Percentiles rank a stretch among this genome's conserved stretches.
Conservation (phyloP, 1,140 invertebrate species). For the Ylistrum balloti region DNA sequence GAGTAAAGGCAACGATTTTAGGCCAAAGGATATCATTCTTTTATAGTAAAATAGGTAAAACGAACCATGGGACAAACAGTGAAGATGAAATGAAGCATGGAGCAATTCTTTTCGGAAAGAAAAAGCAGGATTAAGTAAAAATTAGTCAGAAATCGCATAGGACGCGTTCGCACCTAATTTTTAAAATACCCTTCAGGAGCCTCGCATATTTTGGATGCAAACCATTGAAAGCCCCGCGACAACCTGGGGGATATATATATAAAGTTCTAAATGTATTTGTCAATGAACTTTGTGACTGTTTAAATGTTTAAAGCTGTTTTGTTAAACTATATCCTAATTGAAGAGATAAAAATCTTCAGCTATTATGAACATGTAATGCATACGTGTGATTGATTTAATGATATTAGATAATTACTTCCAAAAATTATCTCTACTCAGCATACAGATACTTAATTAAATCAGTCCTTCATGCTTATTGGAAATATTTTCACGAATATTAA, state of each 20-base stretch:
- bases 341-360: neutral
- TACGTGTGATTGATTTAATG: neutral
- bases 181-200: neutral
- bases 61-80: too few species aligned
- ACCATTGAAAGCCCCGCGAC: neutral
- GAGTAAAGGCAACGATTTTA: too few species aligned
- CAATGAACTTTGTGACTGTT: conserved; percentile 38
- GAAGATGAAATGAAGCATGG: too few species aligned
- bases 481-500: too few species aligned
- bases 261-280: neutral
- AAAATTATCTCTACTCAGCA: neutral
- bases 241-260: neutral
- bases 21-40: too few species aligned
- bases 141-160: too few species aligned
- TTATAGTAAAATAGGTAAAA: too few species aligned
- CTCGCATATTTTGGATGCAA: neutral
- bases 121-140: too few species aligned
- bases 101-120: too few species aligned
- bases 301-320: neutral
- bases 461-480: too few species aligned
- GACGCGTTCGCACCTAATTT: too few species aligned
- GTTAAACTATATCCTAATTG: conserved; percentile 20
- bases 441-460: neutral
- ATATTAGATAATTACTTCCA: neutral
- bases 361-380: neutral